These are phyloP conservation scores for Steinernema carpocapsae DNA, from an alignment of 2,888 invertebrate genomes.

Conservation along the genomic window DNA sequence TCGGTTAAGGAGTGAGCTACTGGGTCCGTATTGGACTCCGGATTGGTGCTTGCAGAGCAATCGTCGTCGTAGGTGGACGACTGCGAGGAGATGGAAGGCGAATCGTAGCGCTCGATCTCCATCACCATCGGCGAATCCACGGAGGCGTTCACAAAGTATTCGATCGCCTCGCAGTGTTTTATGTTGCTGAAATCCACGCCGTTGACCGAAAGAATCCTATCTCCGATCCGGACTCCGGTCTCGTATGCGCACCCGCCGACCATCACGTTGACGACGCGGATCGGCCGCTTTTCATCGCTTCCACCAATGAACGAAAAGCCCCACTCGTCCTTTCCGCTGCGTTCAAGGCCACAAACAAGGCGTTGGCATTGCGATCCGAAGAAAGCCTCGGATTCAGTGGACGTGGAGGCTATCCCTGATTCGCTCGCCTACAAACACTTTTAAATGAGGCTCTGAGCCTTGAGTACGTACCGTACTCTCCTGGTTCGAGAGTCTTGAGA, in stretches of 20 bases:
- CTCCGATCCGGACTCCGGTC: slow-evolving; percentile 83
- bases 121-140: background rate
- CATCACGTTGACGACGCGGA: background rate
- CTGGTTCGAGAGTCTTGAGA: background rate
- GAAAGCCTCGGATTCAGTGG: slow-evolving; percentile 5
- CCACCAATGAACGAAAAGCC: slow-evolving; percentile 27
- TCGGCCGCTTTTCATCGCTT: background rate
- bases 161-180: slow-evolving; percentile 90
- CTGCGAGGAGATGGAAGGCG: slow-evolving; percentile 11
- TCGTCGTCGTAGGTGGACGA: background rate
- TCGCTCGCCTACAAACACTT: slow-evolving; percentile 3
- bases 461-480: slow-evolving; percentile 17
- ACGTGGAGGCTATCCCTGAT: slow-evolving; percentile 3
- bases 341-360: slow-evolving; percentile 7
- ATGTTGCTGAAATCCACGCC: slow-evolving; percentile 84
- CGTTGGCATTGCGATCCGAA: slow-evolving; percentile 4
- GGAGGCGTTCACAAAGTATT: slow-evolving; percentile 34
- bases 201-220: slow-evolving; percentile 85
- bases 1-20: background rate
- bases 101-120: slow-evolving; percentile 14
- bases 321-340: slow-evolving; percentile 13
- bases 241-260: background rate
- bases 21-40: background rate
- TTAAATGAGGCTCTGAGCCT: no score
- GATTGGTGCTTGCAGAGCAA: background rate